Percentiles rank a stretch among this genome's conserved stretches.
These are phyloP conservation scores for Pleuronectes platessa DNA, from an alignment of 2,113 vertebrate species.

Conservation along the genomic window DNA sequence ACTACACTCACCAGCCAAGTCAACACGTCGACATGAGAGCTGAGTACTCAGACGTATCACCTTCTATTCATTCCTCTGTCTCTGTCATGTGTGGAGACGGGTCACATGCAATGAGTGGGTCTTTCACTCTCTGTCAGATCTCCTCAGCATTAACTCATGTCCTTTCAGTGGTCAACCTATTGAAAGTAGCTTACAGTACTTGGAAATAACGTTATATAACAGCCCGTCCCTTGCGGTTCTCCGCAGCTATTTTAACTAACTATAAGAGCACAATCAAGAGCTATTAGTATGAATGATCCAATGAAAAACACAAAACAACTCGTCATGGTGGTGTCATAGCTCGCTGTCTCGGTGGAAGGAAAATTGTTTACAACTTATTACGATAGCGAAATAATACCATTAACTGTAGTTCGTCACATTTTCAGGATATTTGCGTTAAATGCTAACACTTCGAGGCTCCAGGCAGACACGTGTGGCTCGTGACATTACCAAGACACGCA, in stretches of 20 bases:
- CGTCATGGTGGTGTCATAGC: background rate
- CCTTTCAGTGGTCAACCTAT: too few species aligned
- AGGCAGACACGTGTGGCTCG: accelerated
- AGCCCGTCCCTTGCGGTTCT: background rate
- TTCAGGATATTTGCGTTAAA: background rate
- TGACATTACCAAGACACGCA: background rate
- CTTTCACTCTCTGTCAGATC: background rate
- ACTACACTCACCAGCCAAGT: background rate
- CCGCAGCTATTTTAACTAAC: background rate
- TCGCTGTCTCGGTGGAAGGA: background rate
- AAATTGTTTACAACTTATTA: background rate
- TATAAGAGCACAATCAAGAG: background rate
- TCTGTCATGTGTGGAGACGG: too few species aligned
- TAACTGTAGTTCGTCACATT: background rate
- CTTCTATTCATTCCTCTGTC: too few species aligned
- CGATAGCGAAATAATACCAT: background rate
- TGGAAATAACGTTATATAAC: background rate
- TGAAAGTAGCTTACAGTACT: background rate
- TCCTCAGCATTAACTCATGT: background rate
- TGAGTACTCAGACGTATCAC: too few species aligned
- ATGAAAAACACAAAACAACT: background rate
- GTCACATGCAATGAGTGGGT: too few species aligned
- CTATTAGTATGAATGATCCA: background rate
- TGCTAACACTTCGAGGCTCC: background rate
- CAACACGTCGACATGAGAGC: too few species aligned